Base-by-base conservation (phyloP, 2,113 vertebrate species). In the Zosterops pallidus region DNA sequence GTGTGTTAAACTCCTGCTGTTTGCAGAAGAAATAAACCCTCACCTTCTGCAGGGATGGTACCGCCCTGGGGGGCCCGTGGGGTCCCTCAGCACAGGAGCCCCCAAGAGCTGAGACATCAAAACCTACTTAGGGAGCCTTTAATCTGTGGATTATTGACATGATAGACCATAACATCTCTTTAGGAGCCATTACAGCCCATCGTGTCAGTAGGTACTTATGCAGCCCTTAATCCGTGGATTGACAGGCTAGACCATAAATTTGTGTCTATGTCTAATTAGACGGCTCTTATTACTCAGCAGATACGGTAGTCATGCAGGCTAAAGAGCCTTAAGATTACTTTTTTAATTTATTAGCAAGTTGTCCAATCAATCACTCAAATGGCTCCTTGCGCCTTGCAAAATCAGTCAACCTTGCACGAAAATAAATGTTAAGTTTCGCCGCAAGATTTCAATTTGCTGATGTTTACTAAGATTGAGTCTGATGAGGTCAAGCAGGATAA, bases 121-220 rank as follows among this genome's bases (percentile, higher is more conserved):
- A 76, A 86, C 33, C 1, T 63, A 23, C 72, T 93, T 87, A 94
- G 55, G 85, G 76, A 97, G 87, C 42, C 70, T 87, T 96, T 96
- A 94, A 95, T 96, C 96, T 69, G 64, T 70, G 80, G 94, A 97
- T 96, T 95, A 96, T 91, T 95, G 81, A 95, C 96, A 96, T 26
- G 24, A 83, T 39, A 91, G 86, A 93, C 96, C 92, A 67, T 70
- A 89, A 92, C 75, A 87, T 96, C 94, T 90, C 95, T 86, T 96
- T 72, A 94, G 94, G 29, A 96, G 82, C 93, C 83, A 94, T 77
- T 95, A 90, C 59, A 86, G 87, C 72, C 91, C 60, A 92, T 92
- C 19, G 11, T 93, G 94, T 92, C 96, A 93, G 71, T 94, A 50
- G 69, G 86, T 88, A 68, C 83, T 96, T 94, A 95, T 0, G 25